A percentile compares a stretch with the other conserved stretches of the same genome.
Evolutionary conservation across 1,140 invertebrate species (phyloP).

Genomic region (Drosophila nebulosa): DNA sequence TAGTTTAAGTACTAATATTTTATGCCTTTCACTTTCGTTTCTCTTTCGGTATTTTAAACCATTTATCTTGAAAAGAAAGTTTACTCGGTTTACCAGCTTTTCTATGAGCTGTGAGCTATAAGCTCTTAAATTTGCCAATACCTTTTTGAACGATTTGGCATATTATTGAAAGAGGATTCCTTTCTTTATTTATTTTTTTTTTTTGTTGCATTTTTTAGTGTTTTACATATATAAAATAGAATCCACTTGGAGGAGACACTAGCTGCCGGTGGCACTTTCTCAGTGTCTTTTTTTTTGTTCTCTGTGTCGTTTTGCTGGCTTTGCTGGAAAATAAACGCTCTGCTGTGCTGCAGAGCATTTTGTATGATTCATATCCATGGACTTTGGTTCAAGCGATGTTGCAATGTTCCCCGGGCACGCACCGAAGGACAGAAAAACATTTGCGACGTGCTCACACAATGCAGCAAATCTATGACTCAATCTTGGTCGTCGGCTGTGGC

Average conservation of each 20-base stretch:
- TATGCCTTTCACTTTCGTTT: too few relatives aligned
- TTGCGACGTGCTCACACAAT: slow-evolving; percentile 4
- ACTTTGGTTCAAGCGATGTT: neutral
- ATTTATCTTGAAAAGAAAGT: too few relatives aligned
- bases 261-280: neutral
- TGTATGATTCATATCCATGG: neutral
- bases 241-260: too few relatives aligned
- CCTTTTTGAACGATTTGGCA: too few relatives aligned
- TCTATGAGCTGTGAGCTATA: too few relatives aligned
- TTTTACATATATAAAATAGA: too few relatives aligned
- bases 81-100: too few relatives aligned
- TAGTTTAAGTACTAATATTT: too few relatives aligned
- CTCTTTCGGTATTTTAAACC: too few relatives aligned
- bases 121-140: too few relatives aligned
- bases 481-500: slow-evolving; percentile 43
- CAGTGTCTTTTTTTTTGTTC: neutral
- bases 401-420: neutral
- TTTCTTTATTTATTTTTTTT: too few relatives aligned
- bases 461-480: slow-evolving; percentile 41
- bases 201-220: too few relatives aligned
- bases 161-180: neutral
- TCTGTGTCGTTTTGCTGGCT: neutral
- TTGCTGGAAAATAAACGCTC: neutral
- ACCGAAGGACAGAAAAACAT: neutral
- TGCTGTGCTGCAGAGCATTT: neutral